phyloP scores from a whole-genome alignment of 1,140 invertebrate species.

The Lucilia sericata region DNA sequence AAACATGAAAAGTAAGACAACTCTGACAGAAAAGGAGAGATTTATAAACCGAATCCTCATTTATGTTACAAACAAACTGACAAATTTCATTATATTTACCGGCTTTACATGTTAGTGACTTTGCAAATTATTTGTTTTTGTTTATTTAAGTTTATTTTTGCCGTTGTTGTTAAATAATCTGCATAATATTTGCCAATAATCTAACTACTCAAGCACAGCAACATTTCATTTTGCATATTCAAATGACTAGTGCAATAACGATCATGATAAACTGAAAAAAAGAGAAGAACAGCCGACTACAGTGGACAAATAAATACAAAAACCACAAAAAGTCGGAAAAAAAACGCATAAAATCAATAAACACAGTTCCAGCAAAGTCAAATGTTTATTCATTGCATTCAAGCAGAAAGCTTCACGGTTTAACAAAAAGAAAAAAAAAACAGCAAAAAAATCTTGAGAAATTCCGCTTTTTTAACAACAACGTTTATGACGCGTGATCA shows the following conservation, averaged over 20 bases:
- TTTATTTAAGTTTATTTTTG: no score
- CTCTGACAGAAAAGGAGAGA: no score
- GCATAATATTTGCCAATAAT: slow-evolving; percentile 3
- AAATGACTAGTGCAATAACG: background rate
- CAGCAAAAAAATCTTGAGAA: slow-evolving; percentile 22
- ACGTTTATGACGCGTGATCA: background rate
- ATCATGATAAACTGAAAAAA: background rate
- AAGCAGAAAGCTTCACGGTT: slow-evolving; percentile 18
- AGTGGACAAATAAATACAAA: background rate
- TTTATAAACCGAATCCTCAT: no score
- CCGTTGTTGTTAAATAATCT: no score
- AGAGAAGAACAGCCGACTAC: background rate
- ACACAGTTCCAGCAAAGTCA: background rate
- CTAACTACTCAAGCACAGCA: background rate
- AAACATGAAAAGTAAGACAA: no score
- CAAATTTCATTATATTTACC: no score
- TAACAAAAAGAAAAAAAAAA: slow-evolving; percentile 6
- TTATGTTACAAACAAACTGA: no score
- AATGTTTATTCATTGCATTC: slow-evolving; percentile 35
- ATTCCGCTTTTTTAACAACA: background rate
- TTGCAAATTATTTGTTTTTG: no score
- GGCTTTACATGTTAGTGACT: no score
- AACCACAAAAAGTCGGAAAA: background rate
- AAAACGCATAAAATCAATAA: background rate
- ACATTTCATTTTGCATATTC: background rate